Evolutionary conservation across 2,797 vertebrate species (phyloP).

Genomic region (Danionella dracula): DNA sequence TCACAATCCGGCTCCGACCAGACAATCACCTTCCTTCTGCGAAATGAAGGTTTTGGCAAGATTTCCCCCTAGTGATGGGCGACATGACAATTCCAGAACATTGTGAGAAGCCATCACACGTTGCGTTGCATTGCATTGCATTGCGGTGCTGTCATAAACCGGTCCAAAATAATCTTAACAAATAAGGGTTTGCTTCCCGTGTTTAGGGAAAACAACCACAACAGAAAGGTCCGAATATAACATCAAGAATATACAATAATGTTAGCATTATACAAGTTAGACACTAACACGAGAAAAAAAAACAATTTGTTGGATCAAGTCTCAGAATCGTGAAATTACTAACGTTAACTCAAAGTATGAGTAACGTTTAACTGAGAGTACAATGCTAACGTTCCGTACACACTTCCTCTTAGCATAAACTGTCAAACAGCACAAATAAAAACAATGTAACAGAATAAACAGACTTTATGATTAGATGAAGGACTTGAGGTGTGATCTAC

Average conservation of each 20-base stretch:
- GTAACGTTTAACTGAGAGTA: not conserved
- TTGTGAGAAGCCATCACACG: not conserved
- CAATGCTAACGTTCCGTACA: not conserved
- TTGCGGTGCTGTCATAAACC: too few relatives aligned
- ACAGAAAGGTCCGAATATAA: too few relatives aligned
- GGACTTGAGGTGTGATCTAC: not conserved
- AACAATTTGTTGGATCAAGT: too few relatives aligned
- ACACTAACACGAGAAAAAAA: too few relatives aligned
- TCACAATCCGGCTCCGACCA: not conserved
- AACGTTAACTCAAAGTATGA: too few relatives aligned
- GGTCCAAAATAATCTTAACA: too few relatives aligned
- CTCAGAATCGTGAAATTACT: too few relatives aligned
- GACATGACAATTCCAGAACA: not conserved
- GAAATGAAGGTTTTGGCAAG: not conserved
- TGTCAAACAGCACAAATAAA: not conserved
- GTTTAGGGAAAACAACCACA: too few relatives aligned
- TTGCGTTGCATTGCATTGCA: not conserved
- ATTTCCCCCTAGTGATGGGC: not conserved
- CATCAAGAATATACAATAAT: too few relatives aligned
- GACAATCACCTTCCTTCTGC: slow-evolving; percentile 1
- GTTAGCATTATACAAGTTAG: too few relatives aligned
- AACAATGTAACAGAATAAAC: not conserved
- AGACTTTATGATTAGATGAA: not conserved
- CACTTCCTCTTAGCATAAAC: slow-evolving; percentile 22
- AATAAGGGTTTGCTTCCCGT: too few relatives aligned